These are phyloP conservation scores for Chamaedrilus cognettii DNA, from an alignment of 2,888 invertebrate species.

Conservation along the genomic window DNA sequence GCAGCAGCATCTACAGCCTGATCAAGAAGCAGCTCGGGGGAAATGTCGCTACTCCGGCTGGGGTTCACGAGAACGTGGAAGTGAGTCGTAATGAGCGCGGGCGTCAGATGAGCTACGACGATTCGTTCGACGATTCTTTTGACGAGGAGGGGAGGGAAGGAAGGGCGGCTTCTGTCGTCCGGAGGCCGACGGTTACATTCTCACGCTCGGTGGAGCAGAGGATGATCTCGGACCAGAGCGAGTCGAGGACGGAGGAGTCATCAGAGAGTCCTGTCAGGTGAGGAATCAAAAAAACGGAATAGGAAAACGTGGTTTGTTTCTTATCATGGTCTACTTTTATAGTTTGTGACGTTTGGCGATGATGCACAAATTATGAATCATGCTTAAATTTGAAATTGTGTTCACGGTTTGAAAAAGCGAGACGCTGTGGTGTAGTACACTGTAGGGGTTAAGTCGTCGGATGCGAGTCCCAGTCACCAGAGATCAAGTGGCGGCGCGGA, in stretches of 20 bases:
- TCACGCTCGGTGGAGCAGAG: conserved; percentile 1
- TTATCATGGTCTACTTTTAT: not conserved
- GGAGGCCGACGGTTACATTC: conserved; percentile 3
- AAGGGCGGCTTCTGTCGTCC: not conserved
- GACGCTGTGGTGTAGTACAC: too few relatives aligned
- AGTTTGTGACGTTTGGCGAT: too few relatives aligned
- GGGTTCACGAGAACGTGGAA: not conserved
- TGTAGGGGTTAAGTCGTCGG: too few relatives aligned
- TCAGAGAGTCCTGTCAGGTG: not conserved
- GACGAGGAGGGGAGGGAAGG: not conserved
- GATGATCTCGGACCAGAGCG: not conserved
- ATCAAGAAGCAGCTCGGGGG: conserved; percentile 27
- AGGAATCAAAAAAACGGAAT: not conserved
- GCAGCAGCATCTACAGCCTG: conserved; percentile 32
- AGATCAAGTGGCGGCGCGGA: too few relatives aligned
- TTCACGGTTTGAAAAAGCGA: too few relatives aligned
- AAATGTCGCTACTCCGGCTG: not conserved
- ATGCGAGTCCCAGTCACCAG: too few relatives aligned
- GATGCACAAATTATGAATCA: too few relatives aligned
- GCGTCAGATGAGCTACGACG: conserved; percentile 12
- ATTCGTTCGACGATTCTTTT: not conserved
- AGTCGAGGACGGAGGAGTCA: not conserved
- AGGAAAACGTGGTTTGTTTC: too few relatives aligned
- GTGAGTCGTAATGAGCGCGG: too few relatives aligned
- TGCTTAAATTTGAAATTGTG: too few relatives aligned